Base-by-base conservation (phyloP, 2,888 invertebrate species). In the Ferdinandea cuprea region DNA sequence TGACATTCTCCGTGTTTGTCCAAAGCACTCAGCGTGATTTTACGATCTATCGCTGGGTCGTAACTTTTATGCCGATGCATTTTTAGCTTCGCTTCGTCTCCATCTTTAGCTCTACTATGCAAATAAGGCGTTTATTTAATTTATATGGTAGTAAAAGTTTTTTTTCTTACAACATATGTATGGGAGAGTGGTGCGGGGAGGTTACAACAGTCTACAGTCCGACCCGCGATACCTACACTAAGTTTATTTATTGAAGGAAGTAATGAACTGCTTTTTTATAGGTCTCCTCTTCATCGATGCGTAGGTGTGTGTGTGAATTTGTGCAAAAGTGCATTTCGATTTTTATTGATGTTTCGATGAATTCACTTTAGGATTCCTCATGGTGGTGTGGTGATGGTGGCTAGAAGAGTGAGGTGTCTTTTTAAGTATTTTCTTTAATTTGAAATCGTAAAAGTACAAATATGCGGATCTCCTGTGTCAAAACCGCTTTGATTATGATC, bases 111-210 rank as follows among this genome's bases (percentile, higher is more conserved):
- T 66, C 59, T 72, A 37, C 56, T 72, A 83, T 83, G 81, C 81
- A 83, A 83, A 83, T 83, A 83, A 83, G 77, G 81, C 81, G 81
- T 83, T 83, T 77, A 83, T 77, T 77, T 77, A 83, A 77, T 83
- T 83, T 83, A 83, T 77, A 56, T 59, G 77, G 48, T 48, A 35
- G 71, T 72, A 72, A 83, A 83, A 81, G 30, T 65, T 50, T 54
- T 21, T 35, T 42, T 11, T 8, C 17, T 17, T 28, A n/a, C n/a
- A n/a, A n/a, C 13, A 15, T 11, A 25, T 6, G 40, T n/a, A 32
- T n/a, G n/a, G n/a, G n/a, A n/a, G n/a, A 30, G 15, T 28, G 25
- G 61, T 8, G 35, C n/a, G n/a, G 21, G 42, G 15, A 11, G 37
- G 11, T 28, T 7, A 6, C 8, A 63, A 32, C 30, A n/a, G 54